These are phyloP conservation scores for Anguilla pacifica DNA, from an alignment of 2,797 vertebrate genomes.

Conservation along the genomic window DNA sequence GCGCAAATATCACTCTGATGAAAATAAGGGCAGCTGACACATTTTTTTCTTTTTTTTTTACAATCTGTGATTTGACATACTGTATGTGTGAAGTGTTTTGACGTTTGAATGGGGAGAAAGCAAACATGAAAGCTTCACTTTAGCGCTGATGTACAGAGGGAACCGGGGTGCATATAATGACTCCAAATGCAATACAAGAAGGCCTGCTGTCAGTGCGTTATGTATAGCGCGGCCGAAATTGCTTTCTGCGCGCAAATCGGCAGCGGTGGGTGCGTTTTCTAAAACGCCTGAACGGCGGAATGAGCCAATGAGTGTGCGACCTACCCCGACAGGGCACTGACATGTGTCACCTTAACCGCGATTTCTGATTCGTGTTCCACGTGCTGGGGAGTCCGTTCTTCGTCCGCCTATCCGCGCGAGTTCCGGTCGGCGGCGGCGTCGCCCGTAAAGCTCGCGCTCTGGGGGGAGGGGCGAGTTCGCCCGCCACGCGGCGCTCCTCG, in stretches of 20 bases:
- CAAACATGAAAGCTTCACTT: not conserved
- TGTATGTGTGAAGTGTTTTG: not conserved
- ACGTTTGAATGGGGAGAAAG: not conserved
- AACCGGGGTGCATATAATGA: not conserved
- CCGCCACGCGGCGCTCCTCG: not conserved
- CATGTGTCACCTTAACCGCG: not conserved
- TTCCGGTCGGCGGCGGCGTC: not conserved
- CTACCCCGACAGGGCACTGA: not conserved
- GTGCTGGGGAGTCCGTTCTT: not conserved
- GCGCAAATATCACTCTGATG: not conserved
- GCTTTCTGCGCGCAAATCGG: not conserved
- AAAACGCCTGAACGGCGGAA: not conserved
- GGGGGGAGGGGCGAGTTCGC: not conserved
- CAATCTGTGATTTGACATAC: not conserved
- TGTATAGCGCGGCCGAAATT: not conserved
- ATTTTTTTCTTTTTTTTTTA: not conserved
- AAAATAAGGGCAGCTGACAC: not conserved
- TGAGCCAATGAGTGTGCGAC: not conserved
- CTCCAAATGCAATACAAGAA: not conserved
- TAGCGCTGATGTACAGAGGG: not conserved
- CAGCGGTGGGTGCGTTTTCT: not conserved
- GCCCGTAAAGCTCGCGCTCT: not conserved
- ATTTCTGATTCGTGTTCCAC: not conserved
- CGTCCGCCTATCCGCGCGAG: not conserved
- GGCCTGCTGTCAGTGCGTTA: not conserved